These are phyloP conservation scores for Proisotoma minuta DNA, from an alignment of 2,888 invertebrate species.

Conservation along the genomic window DNA sequence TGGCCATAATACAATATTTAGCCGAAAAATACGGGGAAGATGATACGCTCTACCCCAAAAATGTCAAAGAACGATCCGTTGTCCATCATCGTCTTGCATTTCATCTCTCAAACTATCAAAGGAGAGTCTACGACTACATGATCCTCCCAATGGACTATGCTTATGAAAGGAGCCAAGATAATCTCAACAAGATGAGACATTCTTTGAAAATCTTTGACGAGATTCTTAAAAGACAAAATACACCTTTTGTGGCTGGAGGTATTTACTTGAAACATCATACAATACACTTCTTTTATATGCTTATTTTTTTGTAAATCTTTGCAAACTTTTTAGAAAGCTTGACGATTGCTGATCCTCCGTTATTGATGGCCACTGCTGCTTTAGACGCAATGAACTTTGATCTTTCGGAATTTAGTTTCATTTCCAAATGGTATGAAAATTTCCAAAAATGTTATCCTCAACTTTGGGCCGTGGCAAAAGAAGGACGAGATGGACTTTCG, in stretches of 20 bases:
- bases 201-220: slow-evolving; percentile 64
- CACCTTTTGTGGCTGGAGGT: slow-evolving; percentile 63
- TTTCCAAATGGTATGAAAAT: slow-evolving; percentile 64
- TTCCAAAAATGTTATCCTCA: slow-evolving; percentile 65
- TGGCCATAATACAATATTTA: slow-evolving; percentile 65
- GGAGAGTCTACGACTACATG: slow-evolving; percentile 63
- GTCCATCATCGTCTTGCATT: slow-evolving; percentile 75
- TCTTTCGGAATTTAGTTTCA: slow-evolving; percentile 58
- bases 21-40: slow-evolving; percentile 68
- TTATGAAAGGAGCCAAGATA: slow-evolving; percentile 63
- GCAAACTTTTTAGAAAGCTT: slow-evolving; percentile 55
- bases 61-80: slow-evolving; percentile 61
- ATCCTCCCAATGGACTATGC: slow-evolving; percentile 58
- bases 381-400: slow-evolving; percentile 67
- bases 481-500: slow-evolving; percentile 64
- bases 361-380: slow-evolving; percentile 67
- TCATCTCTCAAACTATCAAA: slow-evolving; percentile 70
- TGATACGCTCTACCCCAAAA: slow-evolving; percentile 63
- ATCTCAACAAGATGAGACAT: slow-evolving; percentile 64
- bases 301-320: no score
- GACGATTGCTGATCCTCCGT: slow-evolving; percentile 71
- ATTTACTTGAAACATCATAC: slow-evolving; percentile 27
- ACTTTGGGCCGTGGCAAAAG: slow-evolving; percentile 65
- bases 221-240: slow-evolving; percentile 60
- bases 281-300: neutral